phyloP scores from a whole-genome alignment of 2,113 vertebrate genomes.

The Eudyptes chrysolophus region DNA sequence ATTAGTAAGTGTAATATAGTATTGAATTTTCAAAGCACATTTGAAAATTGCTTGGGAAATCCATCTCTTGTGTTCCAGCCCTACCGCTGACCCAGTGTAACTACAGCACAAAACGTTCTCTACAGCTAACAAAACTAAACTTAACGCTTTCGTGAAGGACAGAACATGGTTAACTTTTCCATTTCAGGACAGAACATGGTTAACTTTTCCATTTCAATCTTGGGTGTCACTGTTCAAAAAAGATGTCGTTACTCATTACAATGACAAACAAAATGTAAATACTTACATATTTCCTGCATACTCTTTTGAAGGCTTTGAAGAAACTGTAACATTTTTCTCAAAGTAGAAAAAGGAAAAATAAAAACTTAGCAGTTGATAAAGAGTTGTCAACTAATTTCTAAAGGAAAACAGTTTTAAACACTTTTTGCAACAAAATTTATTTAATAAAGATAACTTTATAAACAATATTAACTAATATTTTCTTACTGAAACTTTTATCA shows the following conservation, averaged over 20 bases:
- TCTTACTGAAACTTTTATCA: constrained; percentile 73
- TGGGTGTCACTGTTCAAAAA: background rate
- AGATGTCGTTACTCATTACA: background rate
- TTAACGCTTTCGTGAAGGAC: background rate
- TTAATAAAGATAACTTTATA: background rate
- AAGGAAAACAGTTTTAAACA: background rate
- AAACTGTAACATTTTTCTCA: constrained; percentile 72
- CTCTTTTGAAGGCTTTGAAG: constrained; percentile 66
- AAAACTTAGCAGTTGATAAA: constrained; percentile 33
- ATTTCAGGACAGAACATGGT: background rate
- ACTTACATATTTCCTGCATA: constrained; percentile 74
- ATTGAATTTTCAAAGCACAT: background rate
- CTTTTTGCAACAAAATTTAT: background rate
- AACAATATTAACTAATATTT: constrained; percentile 6
- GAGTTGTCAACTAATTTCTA: background rate
- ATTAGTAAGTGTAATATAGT: background rate
- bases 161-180: background rate
- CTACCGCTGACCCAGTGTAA: background rate
- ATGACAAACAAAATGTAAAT: background rate
- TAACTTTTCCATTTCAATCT: background rate
- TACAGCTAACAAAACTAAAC: background rate
- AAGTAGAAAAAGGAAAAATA: constrained; percentile 56
- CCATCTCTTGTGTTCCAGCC: background rate
- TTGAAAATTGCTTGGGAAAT: background rate
- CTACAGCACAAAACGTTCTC: background rate